phyloP scores from a whole-genome alignment of 2,113 vertebrate genomes.

The Triplophysa siluroides region DNA sequence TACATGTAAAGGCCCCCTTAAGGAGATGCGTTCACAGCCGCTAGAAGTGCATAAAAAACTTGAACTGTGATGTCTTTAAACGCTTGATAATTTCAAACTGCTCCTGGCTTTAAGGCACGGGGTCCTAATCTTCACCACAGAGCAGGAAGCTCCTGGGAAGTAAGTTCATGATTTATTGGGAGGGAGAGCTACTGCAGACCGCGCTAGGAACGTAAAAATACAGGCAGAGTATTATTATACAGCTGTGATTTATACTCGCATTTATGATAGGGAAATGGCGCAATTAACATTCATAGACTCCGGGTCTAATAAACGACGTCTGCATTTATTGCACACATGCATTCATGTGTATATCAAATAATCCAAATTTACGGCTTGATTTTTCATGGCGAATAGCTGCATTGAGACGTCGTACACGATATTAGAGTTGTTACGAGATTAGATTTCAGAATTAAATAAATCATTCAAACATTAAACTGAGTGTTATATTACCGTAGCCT shows the following conservation, averaged over 20 bases:
- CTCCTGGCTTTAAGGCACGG: slow-evolving; percentile 54
- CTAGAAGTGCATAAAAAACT: slow-evolving; percentile 53
- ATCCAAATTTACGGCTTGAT: neutral
- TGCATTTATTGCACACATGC: slow-evolving; percentile 33
- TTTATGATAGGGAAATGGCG: slow-evolving; percentile 74
- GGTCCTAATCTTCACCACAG: slow-evolving; percentile 66
- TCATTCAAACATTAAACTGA: neutral
- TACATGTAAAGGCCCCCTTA: neutral
- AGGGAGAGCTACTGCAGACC: slow-evolving; percentile 68
- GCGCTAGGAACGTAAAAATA: slow-evolving; percentile 72
- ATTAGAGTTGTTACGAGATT: neutral
- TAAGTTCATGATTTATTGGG: slow-evolving; percentile 72
- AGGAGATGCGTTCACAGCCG: neutral
- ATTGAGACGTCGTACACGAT: neutral
- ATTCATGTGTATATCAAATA: slow-evolving; percentile 11
- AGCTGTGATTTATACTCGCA: slow-evolving; percentile 72
- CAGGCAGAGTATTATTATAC: slow-evolving; percentile 70
- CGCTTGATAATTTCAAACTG: slow-evolving; percentile 47
- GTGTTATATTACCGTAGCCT: neutral
- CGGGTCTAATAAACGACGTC: slow-evolving; percentile 63
- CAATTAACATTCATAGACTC: slow-evolving; percentile 73
- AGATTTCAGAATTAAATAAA: neutral
- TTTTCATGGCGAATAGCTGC: neutral
- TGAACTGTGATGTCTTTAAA: slow-evolving; percentile 64
- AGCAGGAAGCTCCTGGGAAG: slow-evolving; percentile 77